These are phyloP conservation scores for Entelurus aequoreus DNA, from an alignment of 2,113 vertebrate species.

Conservation along the genomic window DNA sequence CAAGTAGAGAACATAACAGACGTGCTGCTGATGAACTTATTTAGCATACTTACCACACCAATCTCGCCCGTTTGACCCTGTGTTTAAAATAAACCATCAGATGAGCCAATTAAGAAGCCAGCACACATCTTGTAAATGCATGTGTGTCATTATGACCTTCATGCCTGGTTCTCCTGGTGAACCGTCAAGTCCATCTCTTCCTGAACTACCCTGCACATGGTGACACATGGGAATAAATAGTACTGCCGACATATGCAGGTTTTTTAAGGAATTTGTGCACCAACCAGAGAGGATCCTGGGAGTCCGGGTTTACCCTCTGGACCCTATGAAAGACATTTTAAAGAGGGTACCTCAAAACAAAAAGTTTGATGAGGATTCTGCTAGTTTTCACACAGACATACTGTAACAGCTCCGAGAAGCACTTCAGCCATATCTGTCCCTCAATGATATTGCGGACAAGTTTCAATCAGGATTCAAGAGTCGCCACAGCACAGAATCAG, in stretches of 20 bases:
- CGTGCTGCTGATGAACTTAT: neutral
- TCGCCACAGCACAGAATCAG: too few relatives aligned
- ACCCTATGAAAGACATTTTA: constrained; percentile 56
- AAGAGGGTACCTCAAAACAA: neutral
- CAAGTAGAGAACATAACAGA: constrained; percentile 11
- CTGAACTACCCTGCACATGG: constrained; percentile 49
- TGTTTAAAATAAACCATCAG: too few relatives aligned
- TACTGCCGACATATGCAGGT: neutral
- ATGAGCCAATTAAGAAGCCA: too few relatives aligned
- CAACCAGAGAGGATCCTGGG: constrained; percentile 63
- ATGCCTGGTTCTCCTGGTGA: constrained; percentile 58
- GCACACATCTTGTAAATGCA: neutral
- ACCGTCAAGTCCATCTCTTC: constrained; percentile 52
- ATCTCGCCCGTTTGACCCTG: constrained; percentile 63
- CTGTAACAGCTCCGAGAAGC: too few relatives aligned
- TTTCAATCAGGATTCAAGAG: too few relatives aligned
- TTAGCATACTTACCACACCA: constrained; percentile 53
- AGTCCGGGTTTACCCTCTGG: constrained; percentile 72
- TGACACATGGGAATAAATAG: neutral
- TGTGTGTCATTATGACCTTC: constrained; percentile 54
- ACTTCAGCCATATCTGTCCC: too few relatives aligned
- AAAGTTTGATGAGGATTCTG: neutral
- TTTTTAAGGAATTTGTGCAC: neutral
- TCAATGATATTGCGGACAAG: too few relatives aligned
- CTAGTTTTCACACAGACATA: neutral